Evolutionary conservation across 2,113 vertebrate species (phyloP).

Genomic region (Penelope pileata): DNA sequence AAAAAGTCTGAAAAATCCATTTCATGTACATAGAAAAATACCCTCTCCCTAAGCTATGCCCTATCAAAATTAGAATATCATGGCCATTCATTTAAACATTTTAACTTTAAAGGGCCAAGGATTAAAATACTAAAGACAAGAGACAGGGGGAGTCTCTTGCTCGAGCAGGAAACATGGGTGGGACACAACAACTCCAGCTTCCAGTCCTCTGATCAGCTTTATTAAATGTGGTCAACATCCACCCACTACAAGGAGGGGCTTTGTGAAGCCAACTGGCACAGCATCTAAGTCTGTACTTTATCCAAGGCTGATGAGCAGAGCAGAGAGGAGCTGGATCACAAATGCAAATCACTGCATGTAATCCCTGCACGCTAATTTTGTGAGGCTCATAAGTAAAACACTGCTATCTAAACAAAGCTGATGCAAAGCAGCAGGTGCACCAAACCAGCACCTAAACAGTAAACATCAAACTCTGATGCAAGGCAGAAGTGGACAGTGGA

Average conservation of each 20-base stretch:
- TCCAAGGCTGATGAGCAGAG: neutral
- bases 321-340: neutral
- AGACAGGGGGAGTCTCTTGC: neutral
- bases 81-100: neutral
- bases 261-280: neutral
- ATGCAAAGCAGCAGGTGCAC: neutral
- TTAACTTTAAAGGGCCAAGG: neutral
- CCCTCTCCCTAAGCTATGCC: neutral
- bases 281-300: neutral
- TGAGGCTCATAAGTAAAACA: neutral
- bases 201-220: neutral
- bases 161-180: neutral
- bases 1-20: neutral
- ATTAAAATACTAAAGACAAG: neutral
- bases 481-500: neutral
- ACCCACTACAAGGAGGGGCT: neutral
- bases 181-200: neutral
- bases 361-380: neutral
- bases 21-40: neutral
- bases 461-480: neutral
- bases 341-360: neutral
- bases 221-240: neutral
- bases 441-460: neutral
- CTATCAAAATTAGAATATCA: neutral
- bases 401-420: neutral